Percentiles rank a stretch among this genome's conserved stretches.
Evolutionary conservation across 2,888 invertebrate species (phyloP).

Genomic region (Eupithecia abbreviata): DNA sequence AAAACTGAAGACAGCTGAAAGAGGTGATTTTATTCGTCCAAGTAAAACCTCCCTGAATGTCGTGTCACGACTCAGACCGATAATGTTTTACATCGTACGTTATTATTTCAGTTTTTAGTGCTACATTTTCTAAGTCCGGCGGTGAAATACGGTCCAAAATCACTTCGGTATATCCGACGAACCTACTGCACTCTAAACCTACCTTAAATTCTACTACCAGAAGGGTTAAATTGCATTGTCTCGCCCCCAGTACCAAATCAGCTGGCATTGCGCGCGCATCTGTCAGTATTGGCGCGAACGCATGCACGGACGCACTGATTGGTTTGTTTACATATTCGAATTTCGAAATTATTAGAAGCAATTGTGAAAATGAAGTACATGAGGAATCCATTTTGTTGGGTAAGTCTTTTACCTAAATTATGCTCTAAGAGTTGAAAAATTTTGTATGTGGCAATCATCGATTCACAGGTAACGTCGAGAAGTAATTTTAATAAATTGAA

Average conservation of each 20-base stretch:
- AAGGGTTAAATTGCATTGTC: constrained; percentile 49
- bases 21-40: background rate
- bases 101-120: constrained; percentile 1
- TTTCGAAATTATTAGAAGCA: constrained; percentile 36
- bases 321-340: constrained; percentile 47
- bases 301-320: constrained; percentile 49
- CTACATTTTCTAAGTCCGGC: background rate
- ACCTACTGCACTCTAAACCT: constrained; percentile 7
- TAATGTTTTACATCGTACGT: background rate
- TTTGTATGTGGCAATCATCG: background rate
- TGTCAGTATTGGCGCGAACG: constrained; percentile 72
- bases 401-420: constrained; percentile 9
- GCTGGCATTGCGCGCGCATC: constrained; percentile 64
- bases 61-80: background rate
- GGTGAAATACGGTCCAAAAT: background rate
- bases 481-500: background rate
- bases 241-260: constrained; percentile 55
- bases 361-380: constrained; percentile 6
- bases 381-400: constrained; percentile 12
- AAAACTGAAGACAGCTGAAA: background rate
- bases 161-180: background rate
- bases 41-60: background rate
- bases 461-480: background rate
- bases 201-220: constrained; percentile 4
- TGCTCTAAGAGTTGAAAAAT: background rate